phyloP scores from a whole-genome alignment of 2,797 vertebrate species.

The Rhynchonycteris naso region DNA sequence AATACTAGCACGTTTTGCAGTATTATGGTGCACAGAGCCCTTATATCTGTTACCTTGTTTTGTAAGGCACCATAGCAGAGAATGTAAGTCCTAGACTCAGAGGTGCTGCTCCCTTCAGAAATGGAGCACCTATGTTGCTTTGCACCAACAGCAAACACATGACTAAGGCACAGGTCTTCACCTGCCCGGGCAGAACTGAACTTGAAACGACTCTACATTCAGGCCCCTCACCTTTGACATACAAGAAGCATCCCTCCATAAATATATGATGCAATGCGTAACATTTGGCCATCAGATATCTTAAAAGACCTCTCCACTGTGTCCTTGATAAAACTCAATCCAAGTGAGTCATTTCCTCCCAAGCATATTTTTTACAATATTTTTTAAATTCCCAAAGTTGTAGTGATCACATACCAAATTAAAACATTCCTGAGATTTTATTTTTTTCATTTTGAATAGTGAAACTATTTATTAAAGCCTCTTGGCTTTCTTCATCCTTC shows the following conservation, averaged over 20 bases:
- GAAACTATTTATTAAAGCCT: not conserved
- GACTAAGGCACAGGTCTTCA: not conserved
- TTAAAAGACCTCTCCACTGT: not conserved
- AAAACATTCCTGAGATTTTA: conserved; percentile 17
- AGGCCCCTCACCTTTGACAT: not conserved
- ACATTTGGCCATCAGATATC: accelerated
- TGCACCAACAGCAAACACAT: accelerated
- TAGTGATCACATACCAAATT: not conserved
- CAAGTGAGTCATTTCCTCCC: not conserved
- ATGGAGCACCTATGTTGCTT: accelerated
- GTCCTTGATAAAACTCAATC: not conserved
- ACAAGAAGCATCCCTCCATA: not conserved
- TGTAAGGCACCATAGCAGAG: accelerated
- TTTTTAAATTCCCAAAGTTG: not conserved
- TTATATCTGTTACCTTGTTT: accelerated
- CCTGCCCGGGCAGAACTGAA: accelerated
- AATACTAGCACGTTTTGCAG: accelerated
- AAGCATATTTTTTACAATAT: not conserved
- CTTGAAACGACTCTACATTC: not conserved
- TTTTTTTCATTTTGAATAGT: not conserved
- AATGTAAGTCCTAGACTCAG: accelerated
- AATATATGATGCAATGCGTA: accelerated
- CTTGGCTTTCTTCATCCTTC: conserved; percentile 55
- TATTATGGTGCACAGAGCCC: accelerated
- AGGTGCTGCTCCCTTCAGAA: no score